These are phyloP conservation scores for Neotragus pygmaeus DNA, from an alignment of 2,113 vertebrate species.

Conservation along the genomic window DNA sequence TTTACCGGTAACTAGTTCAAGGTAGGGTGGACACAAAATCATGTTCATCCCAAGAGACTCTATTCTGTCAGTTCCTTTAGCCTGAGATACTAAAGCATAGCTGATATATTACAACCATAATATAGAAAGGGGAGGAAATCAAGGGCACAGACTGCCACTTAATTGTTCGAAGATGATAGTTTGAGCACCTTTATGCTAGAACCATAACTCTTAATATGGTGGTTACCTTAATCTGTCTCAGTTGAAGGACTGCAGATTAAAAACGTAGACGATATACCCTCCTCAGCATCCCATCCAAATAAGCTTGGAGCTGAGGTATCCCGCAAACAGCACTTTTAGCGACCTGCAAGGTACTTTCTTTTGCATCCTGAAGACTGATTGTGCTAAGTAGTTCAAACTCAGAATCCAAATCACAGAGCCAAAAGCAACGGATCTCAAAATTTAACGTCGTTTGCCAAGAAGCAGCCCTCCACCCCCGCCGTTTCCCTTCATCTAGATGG, in stretches of 20 bases:
- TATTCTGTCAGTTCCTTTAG: not conserved
- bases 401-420: not conserved
- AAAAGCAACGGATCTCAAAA: not conserved
- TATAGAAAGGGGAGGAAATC: not conserved
- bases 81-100: not conserved
- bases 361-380: not conserved
- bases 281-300: not conserved
- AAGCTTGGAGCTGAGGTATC: not conserved
- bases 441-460: not conserved
- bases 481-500: not conserved
- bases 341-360: not conserved
- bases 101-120: not conserved
- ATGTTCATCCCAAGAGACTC: not conserved
- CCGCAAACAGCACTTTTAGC: not conserved
- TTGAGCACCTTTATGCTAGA: not conserved
- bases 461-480: no score
- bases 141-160: not conserved
- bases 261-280: not conserved
- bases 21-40: not conserved
- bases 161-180: not conserved
- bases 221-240: not conserved
- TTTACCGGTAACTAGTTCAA: not conserved
- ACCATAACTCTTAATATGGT: not conserved
- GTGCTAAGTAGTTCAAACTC: not conserved
- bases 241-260: not conserved